phyloP scores from a whole-genome alignment of 2,888 invertebrate genomes.

The Phortica magna region DNA sequence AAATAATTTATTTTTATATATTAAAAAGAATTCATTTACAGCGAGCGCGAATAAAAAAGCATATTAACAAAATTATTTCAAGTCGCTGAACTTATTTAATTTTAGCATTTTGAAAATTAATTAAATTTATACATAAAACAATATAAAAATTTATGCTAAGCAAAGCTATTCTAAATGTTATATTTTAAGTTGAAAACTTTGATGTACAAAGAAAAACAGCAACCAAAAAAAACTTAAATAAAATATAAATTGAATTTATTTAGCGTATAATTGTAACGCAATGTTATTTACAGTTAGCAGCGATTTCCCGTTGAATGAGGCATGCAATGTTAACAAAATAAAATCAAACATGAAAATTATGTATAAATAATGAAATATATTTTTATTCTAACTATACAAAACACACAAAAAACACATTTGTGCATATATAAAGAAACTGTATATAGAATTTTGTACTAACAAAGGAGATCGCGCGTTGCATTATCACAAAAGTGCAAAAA shows the following conservation, averaged over 20 bases:
- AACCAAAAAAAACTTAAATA: conserved; percentile 38
- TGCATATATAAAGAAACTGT: neutral
- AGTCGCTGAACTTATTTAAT: conserved; percentile 13
- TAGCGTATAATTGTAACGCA: neutral
- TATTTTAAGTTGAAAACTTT: conserved; percentile 32
- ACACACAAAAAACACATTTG: neutral
- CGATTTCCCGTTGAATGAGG: neutral
- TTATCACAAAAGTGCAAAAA: conserved; percentile 19
- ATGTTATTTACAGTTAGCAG: neutral
- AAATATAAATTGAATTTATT: conserved; percentile 5
- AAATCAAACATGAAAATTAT: neutral
- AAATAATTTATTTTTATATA: conserved; percentile 18
- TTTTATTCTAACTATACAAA: conserved; percentile 13
- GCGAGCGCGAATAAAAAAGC: neutral
- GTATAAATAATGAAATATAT: neutral
- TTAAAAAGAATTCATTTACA: neutral
- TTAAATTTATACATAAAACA: conserved; percentile 40
- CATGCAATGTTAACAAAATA: conserved; percentile 17
- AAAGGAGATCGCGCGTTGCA: neutral
- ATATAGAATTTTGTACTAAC: neutral
- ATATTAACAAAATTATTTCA: neutral
- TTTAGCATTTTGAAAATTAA: conserved; percentile 31
- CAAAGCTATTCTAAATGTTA: neutral
- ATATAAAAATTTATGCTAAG: neutral
- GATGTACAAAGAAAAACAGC: conserved; percentile 43